Conservation (phyloP, 1,140 invertebrate genomes). For the Metaphire vulgaris region DNA sequence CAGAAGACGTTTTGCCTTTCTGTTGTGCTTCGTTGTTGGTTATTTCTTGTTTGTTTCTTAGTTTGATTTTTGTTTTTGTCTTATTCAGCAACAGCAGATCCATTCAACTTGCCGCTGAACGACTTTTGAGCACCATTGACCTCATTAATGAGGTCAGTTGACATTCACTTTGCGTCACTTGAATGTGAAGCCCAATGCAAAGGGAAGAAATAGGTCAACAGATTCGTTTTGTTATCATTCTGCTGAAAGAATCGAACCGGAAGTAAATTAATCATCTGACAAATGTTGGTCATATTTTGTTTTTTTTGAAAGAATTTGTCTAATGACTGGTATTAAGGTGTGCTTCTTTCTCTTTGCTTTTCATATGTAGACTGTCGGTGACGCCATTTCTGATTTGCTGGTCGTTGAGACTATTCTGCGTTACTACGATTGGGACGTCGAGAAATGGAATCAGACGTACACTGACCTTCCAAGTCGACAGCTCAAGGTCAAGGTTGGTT, state of each 20-base stretch:
- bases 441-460: constrained; percentile 73
- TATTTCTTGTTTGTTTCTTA: constrained; percentile 4
- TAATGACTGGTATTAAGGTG: too few relatives aligned
- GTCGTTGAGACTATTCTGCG: constrained; percentile 84
- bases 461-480: constrained; percentile 79
- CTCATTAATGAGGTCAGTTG: constrained; percentile 68
- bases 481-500: constrained; percentile 75
- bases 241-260: too few relatives aligned
- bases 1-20: too few relatives aligned
- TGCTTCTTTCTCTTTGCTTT: too few relatives aligned
- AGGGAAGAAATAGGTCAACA: too few relatives aligned
- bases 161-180: background rate
- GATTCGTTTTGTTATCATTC: too few relatives aligned
- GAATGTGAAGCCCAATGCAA: too few relatives aligned
- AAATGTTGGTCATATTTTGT: too few relatives aligned
- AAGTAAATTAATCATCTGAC: too few relatives aligned
- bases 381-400: constrained; percentile 92
- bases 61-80: background rate
- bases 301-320: too few relatives aligned
- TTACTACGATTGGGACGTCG: constrained; percentile 67
- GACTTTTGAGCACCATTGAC: constrained; percentile 66
- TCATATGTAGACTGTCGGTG: constrained; percentile 86
- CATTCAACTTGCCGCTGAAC: constrained; percentile 55
- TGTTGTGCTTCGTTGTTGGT: too few relatives aligned
- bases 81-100: constrained; percentile 29